These are phyloP conservation scores for Cercocebus atys DNA, from an alignment of 2,113 vertebrate genomes.

Conservation along the genomic window DNA sequence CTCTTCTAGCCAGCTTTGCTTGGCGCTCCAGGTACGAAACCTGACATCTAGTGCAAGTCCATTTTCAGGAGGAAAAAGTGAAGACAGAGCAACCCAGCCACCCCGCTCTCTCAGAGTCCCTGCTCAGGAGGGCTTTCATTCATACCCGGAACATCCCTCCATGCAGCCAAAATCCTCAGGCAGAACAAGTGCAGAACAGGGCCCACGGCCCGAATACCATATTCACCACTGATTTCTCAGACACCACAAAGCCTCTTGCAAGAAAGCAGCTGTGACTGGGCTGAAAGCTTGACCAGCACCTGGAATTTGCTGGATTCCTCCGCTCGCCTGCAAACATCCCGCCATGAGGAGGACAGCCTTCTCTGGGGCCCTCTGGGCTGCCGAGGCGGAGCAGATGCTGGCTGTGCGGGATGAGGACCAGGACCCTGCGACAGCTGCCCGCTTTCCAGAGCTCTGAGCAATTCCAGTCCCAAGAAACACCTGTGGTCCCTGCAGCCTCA, in stretches of 20 bases:
- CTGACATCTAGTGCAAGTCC: background rate
- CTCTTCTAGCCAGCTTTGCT: background rate
- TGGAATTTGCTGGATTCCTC: background rate
- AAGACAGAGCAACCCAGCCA: background rate
- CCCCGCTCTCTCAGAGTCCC: background rate
- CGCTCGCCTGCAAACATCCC: background rate
- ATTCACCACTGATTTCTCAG: background rate
- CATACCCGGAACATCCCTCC: background rate
- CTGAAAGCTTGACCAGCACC: background rate
- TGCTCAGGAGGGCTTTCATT: background rate
- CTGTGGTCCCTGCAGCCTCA: conserved; percentile 74
- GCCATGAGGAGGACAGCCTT: background rate
- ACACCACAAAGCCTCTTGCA: background rate
- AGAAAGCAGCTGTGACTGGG: too few relatives aligned
- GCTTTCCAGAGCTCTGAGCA: conserved; percentile 19
- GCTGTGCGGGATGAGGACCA: background rate
- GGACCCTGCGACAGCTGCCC: background rate
- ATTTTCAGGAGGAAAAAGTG: background rate
- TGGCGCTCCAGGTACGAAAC: background rate
- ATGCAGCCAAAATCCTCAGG: background rate
- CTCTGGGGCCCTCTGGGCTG: fast-evolving
- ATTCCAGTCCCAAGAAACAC: conserved; percentile 60
- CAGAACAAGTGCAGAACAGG: background rate
- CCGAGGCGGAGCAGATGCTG: background rate
- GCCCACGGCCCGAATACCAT: background rate